A percentile compares a stretch with the other conserved stretches of the same genome.
phyloP scores from a whole-genome alignment of 2,888 invertebrate species.

The Drosophila austrosaltans region DNA sequence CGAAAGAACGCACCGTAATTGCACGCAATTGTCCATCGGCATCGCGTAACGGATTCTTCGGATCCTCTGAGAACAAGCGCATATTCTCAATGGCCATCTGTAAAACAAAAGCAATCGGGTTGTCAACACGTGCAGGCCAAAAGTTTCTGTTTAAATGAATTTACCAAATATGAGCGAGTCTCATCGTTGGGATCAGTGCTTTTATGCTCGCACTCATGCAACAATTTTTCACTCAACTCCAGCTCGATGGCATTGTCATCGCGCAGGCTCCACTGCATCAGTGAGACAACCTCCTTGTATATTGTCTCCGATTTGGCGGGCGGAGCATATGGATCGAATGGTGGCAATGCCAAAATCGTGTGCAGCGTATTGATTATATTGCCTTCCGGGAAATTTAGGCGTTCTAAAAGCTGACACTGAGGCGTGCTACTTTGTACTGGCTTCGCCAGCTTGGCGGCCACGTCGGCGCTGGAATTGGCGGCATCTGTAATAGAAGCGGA shows the following conservation, averaged over 20 bases:
- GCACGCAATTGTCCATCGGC: constrained; percentile 74
- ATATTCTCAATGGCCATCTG: constrained; percentile 73
- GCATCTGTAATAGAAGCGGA: constrained; percentile 47
- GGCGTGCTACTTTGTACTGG: constrained; percentile 44
- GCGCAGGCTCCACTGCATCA: constrained; percentile 79
- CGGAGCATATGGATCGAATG: constrained; percentile 79
- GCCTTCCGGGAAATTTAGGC: constrained; percentile 68
- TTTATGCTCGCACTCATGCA: constrained; percentile 69
- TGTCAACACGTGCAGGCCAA: neutral
- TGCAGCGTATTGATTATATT: constrained; percentile 72
- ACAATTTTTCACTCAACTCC: constrained; percentile 76
- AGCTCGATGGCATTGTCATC: constrained; percentile 80
- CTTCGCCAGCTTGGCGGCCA: constrained; percentile 52
- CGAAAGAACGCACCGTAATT: constrained; percentile 68
- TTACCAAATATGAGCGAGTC: constrained; percentile 74
- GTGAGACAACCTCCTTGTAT: constrained; percentile 80
- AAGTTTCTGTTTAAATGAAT: neutral
- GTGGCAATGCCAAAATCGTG: constrained; percentile 77
- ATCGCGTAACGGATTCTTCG: constrained; percentile 67
- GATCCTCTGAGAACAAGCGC: constrained; percentile 70
- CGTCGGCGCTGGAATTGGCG: constrained; percentile 38
- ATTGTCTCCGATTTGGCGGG: constrained; percentile 75
- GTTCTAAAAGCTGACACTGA: constrained; percentile 63
- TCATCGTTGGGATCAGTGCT: constrained; percentile 70
- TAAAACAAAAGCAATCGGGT: neutral